Percentiles rank a stretch among this genome's conserved stretches.
Evolutionary conservation across 2,113 vertebrate species (phyloP).

Genomic region (Nothoprocta pentlandii): DNA sequence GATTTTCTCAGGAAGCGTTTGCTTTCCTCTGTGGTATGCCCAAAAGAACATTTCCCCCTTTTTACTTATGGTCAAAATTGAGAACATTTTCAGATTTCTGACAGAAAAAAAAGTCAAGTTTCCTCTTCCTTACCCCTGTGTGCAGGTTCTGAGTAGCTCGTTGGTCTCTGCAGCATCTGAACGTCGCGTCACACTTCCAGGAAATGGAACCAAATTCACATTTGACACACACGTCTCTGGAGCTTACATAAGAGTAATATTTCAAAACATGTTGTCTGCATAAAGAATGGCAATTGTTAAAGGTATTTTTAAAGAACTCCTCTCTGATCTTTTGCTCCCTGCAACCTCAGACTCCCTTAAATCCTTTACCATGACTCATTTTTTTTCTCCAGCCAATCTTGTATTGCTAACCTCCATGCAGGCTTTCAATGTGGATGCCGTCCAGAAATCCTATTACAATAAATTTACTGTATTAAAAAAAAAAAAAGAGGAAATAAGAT

Average conservation of each 20-base stretch:
- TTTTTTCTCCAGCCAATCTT: constrained; percentile 13
- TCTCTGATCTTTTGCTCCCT: constrained; percentile 24
- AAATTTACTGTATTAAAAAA: constrained; percentile 71
- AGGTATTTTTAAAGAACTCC: constrained; percentile 3
- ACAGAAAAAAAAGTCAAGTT: background rate
- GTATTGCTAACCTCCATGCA: background rate
- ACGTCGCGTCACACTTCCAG: constrained; percentile 46
- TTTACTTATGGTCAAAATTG: background rate
- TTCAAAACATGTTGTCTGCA: background rate
- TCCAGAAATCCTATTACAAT: constrained; percentile 72
- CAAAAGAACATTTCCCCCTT: background rate
- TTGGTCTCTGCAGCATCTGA: background rate
- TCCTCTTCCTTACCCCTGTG: background rate
- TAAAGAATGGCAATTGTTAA: constrained; percentile 9
- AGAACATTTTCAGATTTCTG: constrained; percentile 7
- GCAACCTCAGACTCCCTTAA: constrained; percentile 39
- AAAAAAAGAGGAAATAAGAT: constrained; percentile 66
- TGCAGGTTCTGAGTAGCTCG: background rate
- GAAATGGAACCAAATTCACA: constrained; percentile 47
- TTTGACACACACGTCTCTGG: constrained; percentile 47
- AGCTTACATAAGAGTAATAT: background rate
- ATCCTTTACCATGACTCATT: background rate
- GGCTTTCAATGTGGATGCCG: constrained; percentile 57
- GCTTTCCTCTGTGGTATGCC: background rate
- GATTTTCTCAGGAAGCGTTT: background rate